These are phyloP conservation scores for Cherax quadricarinatus DNA, from an alignment of 1,140 invertebrate genomes.

Conservation along the genomic window DNA sequence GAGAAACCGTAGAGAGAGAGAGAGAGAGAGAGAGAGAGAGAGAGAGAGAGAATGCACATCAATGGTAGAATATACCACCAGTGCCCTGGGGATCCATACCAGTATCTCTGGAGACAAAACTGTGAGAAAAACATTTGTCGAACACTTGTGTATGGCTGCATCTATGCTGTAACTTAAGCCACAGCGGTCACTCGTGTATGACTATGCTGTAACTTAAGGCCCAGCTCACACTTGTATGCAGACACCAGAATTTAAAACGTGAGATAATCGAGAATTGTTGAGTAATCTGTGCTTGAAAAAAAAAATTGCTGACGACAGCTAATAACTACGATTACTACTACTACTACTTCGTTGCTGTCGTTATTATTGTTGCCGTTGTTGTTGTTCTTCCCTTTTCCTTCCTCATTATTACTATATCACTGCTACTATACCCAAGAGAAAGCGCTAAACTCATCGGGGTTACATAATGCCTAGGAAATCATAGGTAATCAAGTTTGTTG, in stretches of 20 bases:
- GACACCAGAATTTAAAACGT: not conserved
- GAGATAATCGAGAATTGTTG: not conserved
- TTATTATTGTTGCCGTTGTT: too few species aligned
- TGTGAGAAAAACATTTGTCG: not conserved
- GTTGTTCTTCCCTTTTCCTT: too few species aligned
- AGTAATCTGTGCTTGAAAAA: not conserved
- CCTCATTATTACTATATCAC: too few species aligned
- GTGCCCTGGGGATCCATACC: not conserved
- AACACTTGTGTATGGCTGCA: not conserved
- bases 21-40: not conserved
- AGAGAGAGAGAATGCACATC: not conserved
- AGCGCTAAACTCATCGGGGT: too few species aligned
- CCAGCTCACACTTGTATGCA: not conserved
- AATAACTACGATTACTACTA: too few species aligned
- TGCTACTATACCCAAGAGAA: too few species aligned
- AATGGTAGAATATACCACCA: not conserved
- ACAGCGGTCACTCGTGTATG: too few species aligned
- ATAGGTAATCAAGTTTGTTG: too few species aligned
- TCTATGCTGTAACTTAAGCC: too few species aligned
- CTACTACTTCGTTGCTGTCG: too few species aligned
- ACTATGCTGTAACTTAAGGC: too few species aligned
- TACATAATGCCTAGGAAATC: too few species aligned
- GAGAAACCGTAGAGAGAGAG: not conserved
- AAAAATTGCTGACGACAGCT: not conserved
- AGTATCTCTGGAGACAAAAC: not conserved